Evolutionary conservation across 2,113 vertebrate genomes (phyloP), one percentile per base, ranked within the genome.

Genomic region (Ophiodon elongatus): DNA sequence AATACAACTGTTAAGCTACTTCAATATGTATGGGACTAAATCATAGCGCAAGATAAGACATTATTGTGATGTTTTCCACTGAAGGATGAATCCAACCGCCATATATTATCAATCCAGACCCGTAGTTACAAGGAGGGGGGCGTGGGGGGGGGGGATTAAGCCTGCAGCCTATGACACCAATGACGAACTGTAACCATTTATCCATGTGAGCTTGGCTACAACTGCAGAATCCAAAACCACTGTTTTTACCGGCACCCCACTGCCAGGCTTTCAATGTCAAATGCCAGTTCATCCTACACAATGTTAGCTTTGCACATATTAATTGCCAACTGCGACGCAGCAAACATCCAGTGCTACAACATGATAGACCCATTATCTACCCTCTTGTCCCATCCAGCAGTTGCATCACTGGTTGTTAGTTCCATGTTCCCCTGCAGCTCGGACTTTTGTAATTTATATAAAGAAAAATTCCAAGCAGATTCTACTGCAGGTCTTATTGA

Each of bases 241-340:
- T 60, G 41, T 70, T 71, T 80, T 21, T n/a, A 57, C 23, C 0
- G 0, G 13, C 52, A 37, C 33, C 72, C 67, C 41, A 52, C 59
- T 73, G 64, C 14, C 74, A 82, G 19, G 41, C 73, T 72, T 81
- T 70, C 62, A 31, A 27, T 60, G 41, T 80, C 54, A 85, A 83
- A 82, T 69, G 52, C 66, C 82, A 86, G 62, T 63, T 79, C 29
- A 77, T 63, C 81, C 79, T 39, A 79, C 56, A n/a, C 73, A 69
- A 3, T 43, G 37, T 71, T 50, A 21, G 15, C 19, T 50, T 50
- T 21, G 45, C 45, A 50, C 47, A 50, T 10, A n/a, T n/a, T 4
- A 64, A 69, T 62, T 67, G 69, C 76, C 73, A 85, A 81, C 27
- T 64, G 70, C 25, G 66, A 66, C 73, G 31, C 45, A 76, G 10